Base-by-base conservation (phyloP, 2,888 invertebrate genomes). In the Tenodera sinensis region DNA sequence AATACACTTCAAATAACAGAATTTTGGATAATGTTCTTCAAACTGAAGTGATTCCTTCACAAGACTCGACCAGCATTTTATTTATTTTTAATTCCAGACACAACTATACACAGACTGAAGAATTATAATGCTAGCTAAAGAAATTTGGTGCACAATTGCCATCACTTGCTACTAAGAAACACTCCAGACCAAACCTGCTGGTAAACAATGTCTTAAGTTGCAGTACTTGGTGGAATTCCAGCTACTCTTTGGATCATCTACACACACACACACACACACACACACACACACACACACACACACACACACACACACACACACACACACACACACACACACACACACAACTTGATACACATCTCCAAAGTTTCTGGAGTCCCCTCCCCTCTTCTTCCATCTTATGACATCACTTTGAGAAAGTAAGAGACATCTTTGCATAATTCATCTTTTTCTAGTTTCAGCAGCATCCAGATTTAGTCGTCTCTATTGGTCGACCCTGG, bases 401-500 rank as follows among this genome's bases (percentile, higher is more conserved):
- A 82, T 84, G 84, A 88, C 89, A 85, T 87, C 84, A 89, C 42
- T 90, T 87, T 83, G 89, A 83, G 86, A 85, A 90, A 89, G 88
- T 81, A 88, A 88, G 83, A 85, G 83, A 85, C 89, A 87, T 88
- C 82, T 30, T 90, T 71, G 84, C 84, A 85, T 85, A 90, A 88
- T 88, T 89, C 90, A n/a, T n/a, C n/a, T n/a, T n/a, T 30, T 85
- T 85, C 90, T 90, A 90, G 89, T 94, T 94, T 98, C 98, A 99
- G 97, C 99, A 99, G 95, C 99, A 99, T 93, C 98, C 98, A 91
- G 98, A 97, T 94, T 97, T 98, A 93, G 97, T 97, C 92, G 97
- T 96, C 94, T 98, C 98, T 93, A 99, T 97, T 93, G 99, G 98
- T 93, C 98, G 97, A 93, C 98, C 97, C 94, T 97, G 96, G 95